Evolutionary conservation across 2,888 invertebrate species (phyloP).

Genomic region (Melanchra persicariae): DNA sequence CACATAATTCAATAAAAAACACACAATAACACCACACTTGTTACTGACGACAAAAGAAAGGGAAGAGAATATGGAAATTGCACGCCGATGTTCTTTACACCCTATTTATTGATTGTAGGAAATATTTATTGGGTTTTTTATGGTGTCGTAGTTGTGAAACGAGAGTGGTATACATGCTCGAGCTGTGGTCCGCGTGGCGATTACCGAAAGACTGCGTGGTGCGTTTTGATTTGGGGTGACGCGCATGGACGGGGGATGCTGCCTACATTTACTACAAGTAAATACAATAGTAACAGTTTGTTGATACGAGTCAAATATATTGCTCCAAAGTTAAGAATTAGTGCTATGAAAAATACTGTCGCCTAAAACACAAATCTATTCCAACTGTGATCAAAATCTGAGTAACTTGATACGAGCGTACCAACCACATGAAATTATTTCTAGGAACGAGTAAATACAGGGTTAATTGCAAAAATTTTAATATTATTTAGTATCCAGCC

Average conservation of each 20-base stretch:
- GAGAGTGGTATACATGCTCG: constrained; percentile 71
- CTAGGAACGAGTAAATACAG: background rate
- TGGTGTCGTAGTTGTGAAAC: constrained; percentile 64
- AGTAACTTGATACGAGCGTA: background rate
- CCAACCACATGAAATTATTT: too few species aligned
- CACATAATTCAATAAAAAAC: constrained; percentile 71
- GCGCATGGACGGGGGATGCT: constrained; percentile 85
- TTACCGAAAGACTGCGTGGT: constrained; percentile 86
- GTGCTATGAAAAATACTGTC: constrained; percentile 4
- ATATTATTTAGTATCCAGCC: background rate
- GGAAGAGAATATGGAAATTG: constrained; percentile 53
- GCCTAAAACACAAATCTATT: background rate
- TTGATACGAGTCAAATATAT: constrained; percentile 49
- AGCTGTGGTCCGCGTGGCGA: constrained; percentile 82
- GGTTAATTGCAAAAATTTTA: background rate
- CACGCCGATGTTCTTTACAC: constrained; percentile 62
- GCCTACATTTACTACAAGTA: constrained; percentile 78
- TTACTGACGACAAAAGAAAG: constrained; percentile 56
- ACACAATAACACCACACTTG: constrained; percentile 71
- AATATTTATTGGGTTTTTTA: constrained; percentile 68
- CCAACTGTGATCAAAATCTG: background rate
- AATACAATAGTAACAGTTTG: constrained; percentile 71
- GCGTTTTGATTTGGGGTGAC: constrained; percentile 81
- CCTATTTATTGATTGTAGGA: constrained; percentile 67
- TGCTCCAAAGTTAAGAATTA: constrained; percentile 2